These are phyloP conservation scores for Drosophila repleta DNA, from an alignment of 1,140 invertebrate species.

Conservation along the genomic window DNA sequence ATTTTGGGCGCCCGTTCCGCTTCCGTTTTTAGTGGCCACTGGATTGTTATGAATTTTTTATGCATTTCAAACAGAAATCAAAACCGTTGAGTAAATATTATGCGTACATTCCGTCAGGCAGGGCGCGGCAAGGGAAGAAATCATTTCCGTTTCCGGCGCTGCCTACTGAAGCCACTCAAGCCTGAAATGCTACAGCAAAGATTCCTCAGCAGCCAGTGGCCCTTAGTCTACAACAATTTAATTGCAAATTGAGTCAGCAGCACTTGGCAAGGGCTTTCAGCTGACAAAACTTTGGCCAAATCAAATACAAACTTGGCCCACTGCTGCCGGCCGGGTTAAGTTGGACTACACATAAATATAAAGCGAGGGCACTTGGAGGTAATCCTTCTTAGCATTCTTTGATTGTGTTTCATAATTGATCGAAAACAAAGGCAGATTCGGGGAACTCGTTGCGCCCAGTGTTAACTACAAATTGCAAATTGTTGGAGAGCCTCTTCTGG, in stretches of 20 bases:
- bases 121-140: conserved; percentile 34
- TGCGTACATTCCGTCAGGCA: conserved; percentile 26
- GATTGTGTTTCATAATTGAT: neutral
- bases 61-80: conserved; percentile 56
- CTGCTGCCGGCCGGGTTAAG: conserved; percentile 10
- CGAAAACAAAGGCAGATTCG: conserved; percentile 18
- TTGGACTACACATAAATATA: conserved; percentile 10
- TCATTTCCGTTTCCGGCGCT: conserved; percentile 70
- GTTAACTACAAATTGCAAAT: conserved; percentile 14
- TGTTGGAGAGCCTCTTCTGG: conserved; percentile 13
- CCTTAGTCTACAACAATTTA: conserved; percentile 28
- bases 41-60: conserved; percentile 63
- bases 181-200: conserved; percentile 57
- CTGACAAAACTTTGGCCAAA: conserved; percentile 9
- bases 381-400: neutral
- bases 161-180: conserved; percentile 61
- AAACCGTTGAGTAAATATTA: conserved; percentile 42
- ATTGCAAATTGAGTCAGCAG: conserved; percentile 46
- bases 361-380: neutral
- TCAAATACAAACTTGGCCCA: neutral
- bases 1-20: conserved; percentile 4
- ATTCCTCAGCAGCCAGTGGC: conserved; percentile 8
- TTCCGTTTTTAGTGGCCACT: conserved; percentile 35
- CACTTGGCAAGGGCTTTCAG: conserved; percentile 17
- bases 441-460: conserved; percentile 3